Percentiles rank a stretch among this genome's conserved stretches.
phyloP scores from a whole-genome alignment of 2,888 invertebrate genomes.

The Idaea dimidiata region DNA sequence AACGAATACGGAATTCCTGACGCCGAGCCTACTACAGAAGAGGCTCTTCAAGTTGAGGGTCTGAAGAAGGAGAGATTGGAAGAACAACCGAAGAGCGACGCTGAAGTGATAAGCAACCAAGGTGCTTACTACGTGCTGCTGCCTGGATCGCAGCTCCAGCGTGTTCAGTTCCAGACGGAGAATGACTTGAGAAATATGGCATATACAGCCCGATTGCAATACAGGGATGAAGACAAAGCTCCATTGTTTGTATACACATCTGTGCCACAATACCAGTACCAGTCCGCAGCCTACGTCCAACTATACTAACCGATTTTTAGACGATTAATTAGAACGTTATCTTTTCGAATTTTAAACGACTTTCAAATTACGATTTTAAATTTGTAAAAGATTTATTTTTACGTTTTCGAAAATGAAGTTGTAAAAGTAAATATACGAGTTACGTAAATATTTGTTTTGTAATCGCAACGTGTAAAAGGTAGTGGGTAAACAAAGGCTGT shows the following conservation, averaged over 20 bases:
- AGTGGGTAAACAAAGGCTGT: slow-evolving; percentile 2
- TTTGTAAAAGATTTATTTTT: slow-evolving; percentile 9
- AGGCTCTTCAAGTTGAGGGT: slow-evolving; percentile 29
- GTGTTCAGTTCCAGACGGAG: slow-evolving; percentile 81
- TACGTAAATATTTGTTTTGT: slow-evolving; percentile 7
- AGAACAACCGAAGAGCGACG: slow-evolving; percentile 49
- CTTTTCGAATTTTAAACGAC: slow-evolving; percentile 9
- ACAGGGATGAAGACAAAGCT: slow-evolving; percentile 83
- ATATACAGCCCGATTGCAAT: slow-evolving; percentile 83
- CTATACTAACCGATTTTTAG: slow-evolving; percentile 29
- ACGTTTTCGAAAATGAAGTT: slow-evolving; percentile 5
- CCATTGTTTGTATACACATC: slow-evolving; percentile 82
- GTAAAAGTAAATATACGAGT: slow-evolving; percentile 13
- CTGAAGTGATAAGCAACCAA: slow-evolving; percentile 59
- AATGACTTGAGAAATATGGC: slow-evolving; percentile 81
- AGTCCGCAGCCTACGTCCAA: slow-evolving; percentile 40
- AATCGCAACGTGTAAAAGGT: slow-evolving; percentile 6
- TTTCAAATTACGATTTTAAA: background rate
- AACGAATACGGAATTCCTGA: slow-evolving; percentile 37
- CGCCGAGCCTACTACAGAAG: slow-evolving; percentile 25
- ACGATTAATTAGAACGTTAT: slow-evolving; percentile 7
- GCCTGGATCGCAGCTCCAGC: slow-evolving; percentile 82
- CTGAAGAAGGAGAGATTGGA: slow-evolving; percentile 49
- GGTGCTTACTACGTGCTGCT: slow-evolving; percentile 84
- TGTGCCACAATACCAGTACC: slow-evolving; percentile 52